These are phyloP conservation scores for Neotoma lepida DNA, from an alignment of 2,113 vertebrate species.

Conservation along the genomic window DNA sequence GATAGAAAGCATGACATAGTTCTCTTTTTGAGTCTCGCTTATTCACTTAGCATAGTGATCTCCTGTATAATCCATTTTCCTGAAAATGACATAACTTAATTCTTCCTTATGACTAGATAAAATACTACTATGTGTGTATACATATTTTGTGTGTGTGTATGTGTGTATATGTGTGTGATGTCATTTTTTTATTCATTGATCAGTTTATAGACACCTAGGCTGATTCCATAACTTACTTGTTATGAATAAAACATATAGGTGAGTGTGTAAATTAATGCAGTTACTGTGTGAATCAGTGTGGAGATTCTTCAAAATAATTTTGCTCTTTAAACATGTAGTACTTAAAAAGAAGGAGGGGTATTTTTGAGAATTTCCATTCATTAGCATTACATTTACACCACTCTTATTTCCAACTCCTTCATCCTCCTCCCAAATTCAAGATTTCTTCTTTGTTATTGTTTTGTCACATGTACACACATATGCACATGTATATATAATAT, in stretches of 20 bases:
- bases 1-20: neutral
- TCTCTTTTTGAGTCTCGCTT: neutral
- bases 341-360: neutral
- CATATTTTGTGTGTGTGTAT: neutral
- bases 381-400: neutral
- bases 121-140: neutral
- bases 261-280: neutral
- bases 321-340: neutral
- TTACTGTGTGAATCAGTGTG: neutral
- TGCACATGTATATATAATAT: neutral
- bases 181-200: neutral
- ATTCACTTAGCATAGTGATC: neutral
- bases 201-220: neutral
- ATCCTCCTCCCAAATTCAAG: neutral
- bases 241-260: neutral
- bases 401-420: neutral
- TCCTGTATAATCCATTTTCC: neutral
- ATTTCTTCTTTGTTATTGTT: neutral
- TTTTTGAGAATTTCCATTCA: neutral
- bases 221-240: neutral
- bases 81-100: neutral
- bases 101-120: neutral
- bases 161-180: neutral
- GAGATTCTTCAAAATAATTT: neutral
- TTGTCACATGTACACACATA: neutral